Base-by-base conservation (phyloP, 2,797 vertebrate species). In the Poecile montanus region DNA sequence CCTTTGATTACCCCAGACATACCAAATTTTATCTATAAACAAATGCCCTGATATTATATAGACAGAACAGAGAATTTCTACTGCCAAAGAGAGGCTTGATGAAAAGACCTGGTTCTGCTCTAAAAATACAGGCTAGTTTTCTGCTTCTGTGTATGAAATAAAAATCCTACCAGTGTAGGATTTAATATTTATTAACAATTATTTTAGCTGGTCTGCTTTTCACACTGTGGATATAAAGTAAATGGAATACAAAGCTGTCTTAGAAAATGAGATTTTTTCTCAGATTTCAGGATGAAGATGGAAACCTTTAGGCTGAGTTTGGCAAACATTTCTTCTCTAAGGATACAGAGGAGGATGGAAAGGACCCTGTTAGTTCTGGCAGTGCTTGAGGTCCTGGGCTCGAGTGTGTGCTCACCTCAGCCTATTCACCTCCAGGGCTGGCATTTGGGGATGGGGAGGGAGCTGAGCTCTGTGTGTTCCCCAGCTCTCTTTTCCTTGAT, bases 321-420 rank as follows among this genome's bases (percentile, higher is more conserved):
- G n/a, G 36, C 51, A 74, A 56, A 7, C 23, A 27, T 57, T 23
- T 76, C 17, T 83, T 82, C n/a, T 15, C 4, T 61, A 51, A 62
- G 34, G 11, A 45, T 62, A 25, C 15, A 3, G 16, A 85, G 25
- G 13, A 32, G 26, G 12, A 9, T 60, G 13, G 16, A 60, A 78
- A 62, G 22, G 32, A 30, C 1, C 0, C 34, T 4, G 0, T 58
- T 44, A 48, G 9, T 71, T 88, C 29, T 85, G 66, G 29, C 19
- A 68, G 38, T 38, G n/a, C 51, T 36, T 78, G 18, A 27, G 29
- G 5, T 51, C 13, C 66, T 65, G 71, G 32, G 27, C 20, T 75
- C 0, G 0, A 18, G 0, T 27, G 26, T 74, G 34, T n/a, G 36
- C 23, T 34, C 50, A 29, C 34, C 23, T 81, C 53, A 56, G 15